Conservation (phyloP, 2,113 vertebrate genomes). For the Diphyllodes magnificus region DNA sequence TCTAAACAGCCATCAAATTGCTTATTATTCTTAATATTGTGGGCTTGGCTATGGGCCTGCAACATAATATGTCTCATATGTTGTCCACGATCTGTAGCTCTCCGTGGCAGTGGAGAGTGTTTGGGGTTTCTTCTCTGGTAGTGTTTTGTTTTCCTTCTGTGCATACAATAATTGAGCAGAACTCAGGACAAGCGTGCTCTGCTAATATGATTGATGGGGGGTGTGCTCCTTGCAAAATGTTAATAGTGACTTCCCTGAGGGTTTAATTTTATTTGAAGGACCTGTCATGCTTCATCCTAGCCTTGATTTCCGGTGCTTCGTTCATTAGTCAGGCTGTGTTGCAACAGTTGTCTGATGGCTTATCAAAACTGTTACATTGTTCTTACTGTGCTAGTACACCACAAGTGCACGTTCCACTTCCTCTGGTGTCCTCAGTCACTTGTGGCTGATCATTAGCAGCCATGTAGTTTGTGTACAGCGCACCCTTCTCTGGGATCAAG, state of each 20-base stretch:
- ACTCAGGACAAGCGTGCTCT: neutral
- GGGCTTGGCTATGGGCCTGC: neutral
- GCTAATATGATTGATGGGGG: neutral
- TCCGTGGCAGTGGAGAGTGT: neutral
- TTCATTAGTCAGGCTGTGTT: neutral
- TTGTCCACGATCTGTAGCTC: neutral
- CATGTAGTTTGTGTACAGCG: neutral
- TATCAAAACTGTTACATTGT: neutral
- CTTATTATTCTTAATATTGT: neutral
- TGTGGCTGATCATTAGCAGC: neutral
- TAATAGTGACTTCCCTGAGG: neutral
- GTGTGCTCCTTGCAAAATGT: neutral
- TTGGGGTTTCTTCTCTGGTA: neutral
- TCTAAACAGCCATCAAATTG: neutral
- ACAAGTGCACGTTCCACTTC: fast-evolving
- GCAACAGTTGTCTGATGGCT: neutral
- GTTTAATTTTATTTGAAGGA: neutral
- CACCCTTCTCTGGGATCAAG: neutral
- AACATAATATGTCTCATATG: neutral
- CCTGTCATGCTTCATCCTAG: neutral
- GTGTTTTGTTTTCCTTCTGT: neutral
- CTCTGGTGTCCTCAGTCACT: neutral
- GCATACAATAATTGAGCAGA: neutral
- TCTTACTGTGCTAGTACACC: neutral
- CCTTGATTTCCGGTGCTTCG: neutral